Evolutionary conservation across 2,888 invertebrate genomes (phyloP).

Genomic region (Scelioninae gen. 1): DNA sequence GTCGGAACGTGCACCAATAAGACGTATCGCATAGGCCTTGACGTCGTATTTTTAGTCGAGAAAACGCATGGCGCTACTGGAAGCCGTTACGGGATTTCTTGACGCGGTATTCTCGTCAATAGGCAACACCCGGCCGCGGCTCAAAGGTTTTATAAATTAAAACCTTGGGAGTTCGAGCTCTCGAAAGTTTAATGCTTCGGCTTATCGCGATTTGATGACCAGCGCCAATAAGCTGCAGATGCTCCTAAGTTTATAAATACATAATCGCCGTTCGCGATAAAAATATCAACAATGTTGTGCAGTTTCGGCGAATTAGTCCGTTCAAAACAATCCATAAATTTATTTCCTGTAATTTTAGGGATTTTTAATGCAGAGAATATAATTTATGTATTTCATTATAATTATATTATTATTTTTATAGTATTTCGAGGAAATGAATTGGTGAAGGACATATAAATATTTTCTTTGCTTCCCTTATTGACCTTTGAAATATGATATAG

Average conservation of each 20-base stretch:
- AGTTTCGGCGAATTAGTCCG: constrained; percentile 11
- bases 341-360: neutral
- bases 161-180: constrained; percentile 31
- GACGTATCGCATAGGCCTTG: constrained; percentile 15
- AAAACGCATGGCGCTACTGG: constrained; percentile 31
- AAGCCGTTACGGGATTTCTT: constrained; percentile 21
- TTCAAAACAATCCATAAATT: neutral
- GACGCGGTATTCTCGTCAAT: constrained; percentile 52
- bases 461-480: too few species aligned
- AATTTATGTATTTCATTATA: neutral
- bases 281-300: constrained; percentile 22
- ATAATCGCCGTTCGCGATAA: constrained; percentile 4
- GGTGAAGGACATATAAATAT: too few species aligned
- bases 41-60: constrained; percentile 57
- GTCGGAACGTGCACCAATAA: constrained; percentile 12
- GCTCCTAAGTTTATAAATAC: constrained; percentile 38
- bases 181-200: constrained; percentile 40
- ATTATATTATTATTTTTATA: neutral
- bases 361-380: neutral
- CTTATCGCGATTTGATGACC: constrained; percentile 57
- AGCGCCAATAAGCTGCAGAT: constrained; percentile 47
- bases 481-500: too few species aligned
- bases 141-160: constrained; percentile 40
- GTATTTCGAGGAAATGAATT: too few species aligned
- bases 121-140: constrained; percentile 2